A percentile compares a stretch with the other conserved stretches of the same genome.
These are phyloP conservation scores for Synanthedon myopaeformis DNA, from an alignment of 2,888 invertebrate species.

Conservation along the genomic window DNA sequence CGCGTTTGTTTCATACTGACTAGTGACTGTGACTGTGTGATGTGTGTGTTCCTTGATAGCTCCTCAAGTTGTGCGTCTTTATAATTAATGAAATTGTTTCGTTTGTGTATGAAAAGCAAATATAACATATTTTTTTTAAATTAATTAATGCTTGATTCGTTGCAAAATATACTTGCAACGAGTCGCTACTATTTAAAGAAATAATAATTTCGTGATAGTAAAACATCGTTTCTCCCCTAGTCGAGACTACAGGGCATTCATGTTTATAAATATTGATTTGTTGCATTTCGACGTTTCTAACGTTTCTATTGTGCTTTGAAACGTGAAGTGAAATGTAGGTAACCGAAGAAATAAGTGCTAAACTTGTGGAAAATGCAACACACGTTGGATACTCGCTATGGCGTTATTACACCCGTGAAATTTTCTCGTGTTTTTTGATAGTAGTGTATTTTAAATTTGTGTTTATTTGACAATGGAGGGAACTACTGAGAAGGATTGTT, in stretches of 20 bases:
- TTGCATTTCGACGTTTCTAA: slow-evolving; percentile 35
- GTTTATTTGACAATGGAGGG: slow-evolving; percentile 75
- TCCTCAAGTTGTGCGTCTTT: slow-evolving; percentile 18
- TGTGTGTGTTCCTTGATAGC: slow-evolving; percentile 30
- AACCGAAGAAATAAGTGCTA: slow-evolving; percentile 19
- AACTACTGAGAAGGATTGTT: slow-evolving; percentile 83
- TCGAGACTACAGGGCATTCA: slow-evolving; percentile 41
- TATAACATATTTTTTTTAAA: slow-evolving; percentile 28
- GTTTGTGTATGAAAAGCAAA: slow-evolving; percentile 48
- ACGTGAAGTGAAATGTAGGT: slow-evolving; percentile 54
- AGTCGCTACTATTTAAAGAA: slow-evolving; percentile 11
- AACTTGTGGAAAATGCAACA: slow-evolving; percentile 47
- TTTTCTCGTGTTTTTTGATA: slow-evolving; percentile 28
- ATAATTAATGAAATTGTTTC: slow-evolving; percentile 22
- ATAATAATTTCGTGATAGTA: slow-evolving; percentile 21
- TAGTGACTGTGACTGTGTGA: too few relatives aligned
- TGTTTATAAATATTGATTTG: slow-evolving; percentile 71
- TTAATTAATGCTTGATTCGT: slow-evolving; percentile 19
- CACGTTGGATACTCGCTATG: slow-evolving; percentile 34
- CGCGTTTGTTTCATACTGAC: slow-evolving; percentile 14
- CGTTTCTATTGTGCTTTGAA: slow-evolving; percentile 28
- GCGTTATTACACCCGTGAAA: slow-evolving; percentile 39
- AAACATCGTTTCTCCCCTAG: slow-evolving; percentile 18
- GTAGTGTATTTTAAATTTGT: slow-evolving; percentile 27
- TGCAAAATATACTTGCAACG: slow-evolving; percentile 2